phyloP scores from a whole-genome alignment of 1,140 invertebrate genomes.

The Lasioglossum albipes region DNA sequence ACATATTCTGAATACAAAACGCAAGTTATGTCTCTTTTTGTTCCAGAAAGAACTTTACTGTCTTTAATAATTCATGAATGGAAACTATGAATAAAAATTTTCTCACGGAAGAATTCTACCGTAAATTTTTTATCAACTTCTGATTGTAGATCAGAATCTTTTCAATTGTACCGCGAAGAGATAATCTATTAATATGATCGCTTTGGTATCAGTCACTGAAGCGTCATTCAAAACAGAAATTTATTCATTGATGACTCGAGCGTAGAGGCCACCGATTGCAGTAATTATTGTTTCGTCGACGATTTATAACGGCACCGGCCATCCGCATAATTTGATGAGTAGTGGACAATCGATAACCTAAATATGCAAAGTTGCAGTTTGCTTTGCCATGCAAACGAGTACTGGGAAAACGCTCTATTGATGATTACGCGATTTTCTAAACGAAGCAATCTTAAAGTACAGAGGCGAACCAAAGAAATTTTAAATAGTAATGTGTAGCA shows the following conservation, averaged over 20 bases:
- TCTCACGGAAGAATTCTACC: background rate
- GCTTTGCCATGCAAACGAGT: background rate
- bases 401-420: too few relatives aligned
- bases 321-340: slow-evolving; percentile 22
- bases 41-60: too few relatives aligned
- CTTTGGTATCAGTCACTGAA: background rate
- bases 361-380: slow-evolving; percentile 2
- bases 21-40: too few relatives aligned
- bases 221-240: too few relatives aligned
- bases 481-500: too few relatives aligned
- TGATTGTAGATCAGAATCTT: background rate
- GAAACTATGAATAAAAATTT: too few relatives aligned
- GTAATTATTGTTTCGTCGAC: background rate
- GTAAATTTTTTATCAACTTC: background rate
- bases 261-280: background rate
- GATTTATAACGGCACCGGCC: background rate
- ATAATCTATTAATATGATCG: background rate
- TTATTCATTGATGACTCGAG: background rate
- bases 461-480: too few relatives aligned
- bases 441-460: too few relatives aligned
- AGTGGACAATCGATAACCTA: slow-evolving; percentile 12
- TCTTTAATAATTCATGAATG: too few relatives aligned
- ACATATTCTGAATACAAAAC: too few relatives aligned
- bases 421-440: too few relatives aligned
- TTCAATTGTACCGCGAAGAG: background rate